These are phyloP conservation scores for Thamnophis sirtalis DNA, from an alignment of 2,113 vertebrate species.

Conservation along the genomic window DNA sequence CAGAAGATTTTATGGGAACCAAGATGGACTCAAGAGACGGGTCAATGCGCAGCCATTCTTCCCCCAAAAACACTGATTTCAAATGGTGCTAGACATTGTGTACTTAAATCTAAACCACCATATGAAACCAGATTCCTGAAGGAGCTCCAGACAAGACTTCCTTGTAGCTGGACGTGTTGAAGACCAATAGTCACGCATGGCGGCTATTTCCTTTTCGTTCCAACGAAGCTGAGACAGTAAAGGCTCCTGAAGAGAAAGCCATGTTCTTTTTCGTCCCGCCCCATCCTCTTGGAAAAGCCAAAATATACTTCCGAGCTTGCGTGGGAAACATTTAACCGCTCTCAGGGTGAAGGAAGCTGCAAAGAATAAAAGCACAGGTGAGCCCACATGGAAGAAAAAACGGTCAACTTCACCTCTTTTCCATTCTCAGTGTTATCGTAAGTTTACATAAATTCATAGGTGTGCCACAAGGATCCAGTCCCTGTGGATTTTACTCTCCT, in stretches of 20 bases:
- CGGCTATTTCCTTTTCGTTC: not conserved
- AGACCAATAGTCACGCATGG: not conserved
- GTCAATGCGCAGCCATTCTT: constrained; percentile 65
- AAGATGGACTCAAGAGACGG: not conserved
- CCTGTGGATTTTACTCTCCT: not conserved
- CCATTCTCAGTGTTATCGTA: not conserved
- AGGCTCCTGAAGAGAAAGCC: not conserved
- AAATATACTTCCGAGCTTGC: not conserved
- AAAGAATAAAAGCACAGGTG: not conserved
- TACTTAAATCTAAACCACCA: constrained; percentile 99
- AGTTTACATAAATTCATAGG: not conserved
- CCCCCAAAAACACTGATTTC: constrained; percentile 99
- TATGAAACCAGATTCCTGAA: constrained; percentile 98
- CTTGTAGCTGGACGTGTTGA: constrained; percentile 52
- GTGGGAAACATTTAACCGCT: not conserved
- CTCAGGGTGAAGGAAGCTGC: not conserved
- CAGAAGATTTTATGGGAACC: not conserved
- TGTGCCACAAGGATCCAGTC: not conserved
- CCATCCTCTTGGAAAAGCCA: not conserved
- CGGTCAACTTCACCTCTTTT: not conserved
- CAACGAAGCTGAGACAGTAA: not conserved
- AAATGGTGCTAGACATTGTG: constrained; percentile 99
- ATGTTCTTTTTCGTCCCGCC: not conserved
- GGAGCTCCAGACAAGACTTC: constrained; percentile 69
- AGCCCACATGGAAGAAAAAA: not conserved